Percentiles rank a stretch among this genome's conserved stretches.
Conservation (phyloP, 2,113 vertebrate species). For the Chaenocephalus aceratus region DNA sequence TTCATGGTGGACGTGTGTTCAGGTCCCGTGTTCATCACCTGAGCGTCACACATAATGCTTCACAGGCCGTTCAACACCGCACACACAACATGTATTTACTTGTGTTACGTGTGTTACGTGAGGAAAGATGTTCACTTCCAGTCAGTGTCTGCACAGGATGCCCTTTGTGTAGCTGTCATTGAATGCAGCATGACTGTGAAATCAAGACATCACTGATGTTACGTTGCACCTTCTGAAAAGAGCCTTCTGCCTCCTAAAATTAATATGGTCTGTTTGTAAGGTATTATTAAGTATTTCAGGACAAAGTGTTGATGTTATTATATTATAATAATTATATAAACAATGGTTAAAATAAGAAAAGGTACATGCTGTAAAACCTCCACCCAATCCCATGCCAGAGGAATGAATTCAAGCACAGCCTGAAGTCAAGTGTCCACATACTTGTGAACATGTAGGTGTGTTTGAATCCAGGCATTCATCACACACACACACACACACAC, state of each 20-base stretch:
- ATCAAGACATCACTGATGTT: no score
- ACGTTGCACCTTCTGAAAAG: no score
- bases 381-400: neutral
- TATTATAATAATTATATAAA: neutral
- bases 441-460: fast-evolving
- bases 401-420: neutral
- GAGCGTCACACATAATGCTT: neutral
- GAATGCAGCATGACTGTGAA: neutral
- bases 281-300: no score
- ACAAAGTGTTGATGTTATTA: no score
- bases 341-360: neutral
- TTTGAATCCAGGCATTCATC: neutral
- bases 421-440: neutral
- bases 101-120: neutral
- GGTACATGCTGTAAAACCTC: fast-evolving
- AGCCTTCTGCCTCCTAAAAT: no score
- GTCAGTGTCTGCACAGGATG: neutral
- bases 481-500: no score
- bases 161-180: neutral
- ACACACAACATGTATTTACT: neutral
- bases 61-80: neutral
- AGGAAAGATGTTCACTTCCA: neutral
- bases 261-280: no score
- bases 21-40: neutral
- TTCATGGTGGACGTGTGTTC: neutral